Base-by-base conservation (phyloP, 2,888 invertebrate species). In the Andrena marginata region DNA sequence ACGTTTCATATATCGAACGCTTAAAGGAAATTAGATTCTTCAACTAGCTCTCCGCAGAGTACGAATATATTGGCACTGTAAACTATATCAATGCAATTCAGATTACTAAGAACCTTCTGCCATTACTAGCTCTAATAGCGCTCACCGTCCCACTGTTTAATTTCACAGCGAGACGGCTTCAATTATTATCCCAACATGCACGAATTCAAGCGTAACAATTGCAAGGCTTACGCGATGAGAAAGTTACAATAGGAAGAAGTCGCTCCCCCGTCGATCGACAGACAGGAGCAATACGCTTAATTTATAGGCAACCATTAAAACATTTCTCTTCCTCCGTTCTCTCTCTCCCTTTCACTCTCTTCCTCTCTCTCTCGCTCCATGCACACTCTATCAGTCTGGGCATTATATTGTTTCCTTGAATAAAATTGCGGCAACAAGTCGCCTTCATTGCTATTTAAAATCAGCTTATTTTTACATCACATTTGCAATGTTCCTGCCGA, bases 381-480 rank as follows among this genome's bases (percentile, higher is more conserved):
- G 72, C 83, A 74, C 67, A 80, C 84, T 79, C 80, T 82, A 79
- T 85, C 84, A 81, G 77, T 84, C 73, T 87, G 82, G 42, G 72
- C 54, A 31, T 67, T 76, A 60, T 70, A 65, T 81, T 70, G 31
- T 80, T 75, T 75, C 69, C 35, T 62, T 64, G 67, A 71, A 75
- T 87, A 74, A 84, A 77, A 82, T 29, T 80, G 82, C 77, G 67
- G 75, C 80, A 83, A 87, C 78, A 80, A 79, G 76, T 80, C 68
- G 71, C 82, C 73, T 75, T 81, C 78, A 77, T 80, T 69, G 65
- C 84, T 85, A 84, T 73, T 87, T 89, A 86, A 86, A 76, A 87
- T 87, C 88, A 84, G 78, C 89, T 89, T 89, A 89, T 83, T 74
- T 81, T 89, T 88, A 89, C 87, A 87, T 89, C 86, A 89, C 89